Evolutionary conservation across 1,140 invertebrate species (phyloP).

Genomic region (Nasonia vitripennis): DNA sequence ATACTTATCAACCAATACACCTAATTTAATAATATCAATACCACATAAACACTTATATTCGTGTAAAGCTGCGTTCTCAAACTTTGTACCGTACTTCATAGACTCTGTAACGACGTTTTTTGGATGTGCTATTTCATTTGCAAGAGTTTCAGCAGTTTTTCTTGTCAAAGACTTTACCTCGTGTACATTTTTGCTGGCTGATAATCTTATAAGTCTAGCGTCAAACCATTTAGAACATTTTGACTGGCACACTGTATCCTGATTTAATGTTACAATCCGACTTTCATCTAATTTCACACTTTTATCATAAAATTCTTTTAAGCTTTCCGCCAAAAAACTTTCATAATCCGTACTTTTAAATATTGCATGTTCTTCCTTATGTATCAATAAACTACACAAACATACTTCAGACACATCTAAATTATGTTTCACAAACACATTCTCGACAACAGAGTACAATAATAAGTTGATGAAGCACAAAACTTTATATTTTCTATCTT

Average conservation of each 20-base stretch:
- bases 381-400: not conserved
- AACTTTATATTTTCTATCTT: not conserved
- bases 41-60: too few relatives aligned
- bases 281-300: not conserved
- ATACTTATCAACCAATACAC: too few relatives aligned
- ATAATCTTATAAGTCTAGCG: not conserved
- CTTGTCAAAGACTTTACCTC: conserved; percentile 3
- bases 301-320: not conserved
- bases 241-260: too few relatives aligned
- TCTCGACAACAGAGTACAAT: not conserved
- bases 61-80: too few relatives aligned
- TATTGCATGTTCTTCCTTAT: not conserved
- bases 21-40: too few relatives aligned
- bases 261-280: too few relatives aligned
- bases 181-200: conserved; percentile 31
- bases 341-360: not conserved
- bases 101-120: not conserved
- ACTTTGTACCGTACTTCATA: too few relatives aligned
- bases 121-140: not conserved
- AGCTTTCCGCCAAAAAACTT: not conserved
- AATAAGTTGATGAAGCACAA: not conserved
- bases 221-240: not conserved
- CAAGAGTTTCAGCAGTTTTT: not conserved
- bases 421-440: not conserved
- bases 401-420: not conserved